Base-by-base conservation (phyloP, 2,888 invertebrate species). In the Scelioninae gen. 1 region DNA sequence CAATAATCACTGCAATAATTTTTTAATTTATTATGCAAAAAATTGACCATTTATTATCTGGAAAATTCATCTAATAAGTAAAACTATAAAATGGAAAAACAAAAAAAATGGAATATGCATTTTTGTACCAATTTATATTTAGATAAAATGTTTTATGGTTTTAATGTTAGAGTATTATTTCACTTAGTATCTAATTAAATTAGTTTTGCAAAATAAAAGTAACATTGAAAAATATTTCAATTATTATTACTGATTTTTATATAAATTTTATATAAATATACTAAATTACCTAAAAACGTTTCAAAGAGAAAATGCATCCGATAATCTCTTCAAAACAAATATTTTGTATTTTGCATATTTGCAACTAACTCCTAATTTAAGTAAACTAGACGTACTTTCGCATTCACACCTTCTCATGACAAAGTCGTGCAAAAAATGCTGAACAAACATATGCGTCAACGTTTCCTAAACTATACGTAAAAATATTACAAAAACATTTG, bases 1-100 rank as follows among this genome's bases (percentile, higher is more conserved):
- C 76, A 53, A 66, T 66, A 81, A 81, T 75, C 69, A 69, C 63
- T 11, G 49, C 63, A 65, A 74, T 80, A 74, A 74, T 72, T 80
- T 80, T 62, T 74, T 63, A 68, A 80, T 75, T 75, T 66, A 69
- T 69, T 62, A 62, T 45, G 45, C 63, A 49, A 58, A 66, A 72
- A 43, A 15, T 49, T 10, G 16, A 60, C 15, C 69, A 62, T 62
- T 69, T 15, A 49, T 34, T 9, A 62, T 47, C 7, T 23, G 66
- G 51, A 68, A 68, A 47, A 63, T 66, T 58, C 38, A 29, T 43
- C 45, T 32, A 55, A 66, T 34, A 38, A 60, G 23, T 31, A n/a
- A 56, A 56, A 66, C 40, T 58, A 65, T 40, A 49, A 49, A 65
- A 23, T 23, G 4, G 4, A 23, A 23, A 23, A 23, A 4, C 23